These are phyloP conservation scores for Bradypodion ventrale DNA, from an alignment of 2,797 vertebrate species.

Conservation along the genomic window DNA sequence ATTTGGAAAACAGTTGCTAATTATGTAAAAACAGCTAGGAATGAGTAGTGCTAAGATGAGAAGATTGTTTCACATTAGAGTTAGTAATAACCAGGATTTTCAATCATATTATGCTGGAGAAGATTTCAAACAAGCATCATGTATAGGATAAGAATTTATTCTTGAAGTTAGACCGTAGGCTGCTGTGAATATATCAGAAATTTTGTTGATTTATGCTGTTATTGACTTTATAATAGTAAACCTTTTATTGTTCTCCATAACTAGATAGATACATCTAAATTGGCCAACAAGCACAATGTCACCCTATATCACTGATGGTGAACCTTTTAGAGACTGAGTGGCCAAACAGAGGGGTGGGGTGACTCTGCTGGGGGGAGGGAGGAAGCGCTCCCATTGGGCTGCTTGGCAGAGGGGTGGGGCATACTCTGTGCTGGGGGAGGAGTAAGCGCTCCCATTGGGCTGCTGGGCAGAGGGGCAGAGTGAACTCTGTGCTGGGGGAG, in stretches of 20 bases:
- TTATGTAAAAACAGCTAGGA: background rate
- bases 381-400: too few relatives aligned
- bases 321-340: too few relatives aligned
- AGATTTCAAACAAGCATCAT: background rate
- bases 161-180: background rate
- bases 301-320: too few relatives aligned
- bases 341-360: too few relatives aligned
- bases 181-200: background rate
- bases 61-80: background rate
- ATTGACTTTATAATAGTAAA: background rate
- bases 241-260: background rate
- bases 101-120: background rate
- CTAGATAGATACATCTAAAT: background rate
- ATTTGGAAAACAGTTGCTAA: background rate
- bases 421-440: too few relatives aligned
- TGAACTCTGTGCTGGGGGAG: too few relatives aligned
- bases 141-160: background rate
- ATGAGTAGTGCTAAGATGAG: background rate
- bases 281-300: too few relatives aligned
- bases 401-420: too few relatives aligned
- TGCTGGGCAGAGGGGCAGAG: too few relatives aligned
- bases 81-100: accelerated
- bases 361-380: too few relatives aligned
- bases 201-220: background rate
- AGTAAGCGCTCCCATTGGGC: too few relatives aligned